Base-by-base conservation (phyloP, 2,888 invertebrate species). In the Acanthosepion lycidas region DNA sequence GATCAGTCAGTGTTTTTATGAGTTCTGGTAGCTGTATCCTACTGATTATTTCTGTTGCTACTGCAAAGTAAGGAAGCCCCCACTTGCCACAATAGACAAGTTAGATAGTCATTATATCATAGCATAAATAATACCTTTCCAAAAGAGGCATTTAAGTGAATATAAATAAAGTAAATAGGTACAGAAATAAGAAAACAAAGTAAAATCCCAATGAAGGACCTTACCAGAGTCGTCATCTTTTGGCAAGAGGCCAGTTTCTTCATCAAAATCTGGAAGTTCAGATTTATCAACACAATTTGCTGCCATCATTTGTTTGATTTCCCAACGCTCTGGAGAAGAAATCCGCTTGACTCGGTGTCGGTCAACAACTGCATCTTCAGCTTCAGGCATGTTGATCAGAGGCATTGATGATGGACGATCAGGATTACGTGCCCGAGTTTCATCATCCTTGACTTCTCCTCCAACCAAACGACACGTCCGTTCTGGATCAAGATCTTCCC, bases 221-320 rank as follows among this genome's bases (percentile, higher is more conserved):
- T 59, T 95, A 97, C 97, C 97, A 42, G 97, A 97, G 94, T 97
- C 97, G 95, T 97, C 98, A 42, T 97, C 97, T 97, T 99, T 99
- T 0, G 99, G 99, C 94, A 99, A 97, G 9, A 98, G 97, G 91
- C 99, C 99, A 23, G 99, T 99, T 97, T 99, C 99, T 95, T 99
- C 99, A 97, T 99, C 99, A 97, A 99, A 99, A 97, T 99, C 99
- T 0, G 99, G 99, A 95, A 99, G 97, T 97, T 99, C 99, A 96
- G 99, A 99, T 97, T 99, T 98, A 97, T 99, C 99, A 95, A 99
- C 98, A 91, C 99, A 99, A 59, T 98, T 99, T 0, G 99, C 99
- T 20, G 99, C 98, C 96, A 99, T 98, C 99, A 99, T 99, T 98
- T 99, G 99, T 97, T 99, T 99, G 95, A 99, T 98, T 98, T 99